Evolutionary conservation across 2,888 invertebrate species (phyloP), one percentile per base, ranked within the genome.

Genomic region (Lochmaea crataegi): DNA sequence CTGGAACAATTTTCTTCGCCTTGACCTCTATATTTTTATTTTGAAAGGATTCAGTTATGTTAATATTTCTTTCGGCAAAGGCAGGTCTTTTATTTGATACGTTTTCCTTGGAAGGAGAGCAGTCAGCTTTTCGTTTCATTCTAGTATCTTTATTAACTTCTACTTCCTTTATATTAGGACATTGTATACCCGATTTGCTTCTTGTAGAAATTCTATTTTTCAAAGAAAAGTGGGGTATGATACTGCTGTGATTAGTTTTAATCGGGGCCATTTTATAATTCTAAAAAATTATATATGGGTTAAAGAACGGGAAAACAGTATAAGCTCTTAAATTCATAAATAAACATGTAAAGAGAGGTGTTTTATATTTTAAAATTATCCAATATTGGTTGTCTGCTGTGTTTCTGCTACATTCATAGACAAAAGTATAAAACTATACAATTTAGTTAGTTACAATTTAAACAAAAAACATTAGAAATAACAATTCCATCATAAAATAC

Each of bases 61-160:
- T 83, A 77, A 92, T 93, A 87, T 95, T 96, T 66, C 95, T 95
- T 85, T 96, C 96, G 75, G 94, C 94, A 83, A 97, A 91, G 3
- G 96, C 96, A 57, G 94, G 93, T 81, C 96, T 89, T 85, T 95
- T 96, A 6, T 91, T 90, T 4, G 92, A 90, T 66, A 89, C 90
- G 79, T 91, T 91, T 84, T 93, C 92, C 86, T 94, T 94, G 60
- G 92, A 83, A 5, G 95, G 95, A 71, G 94, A 95, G 77, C 91
- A 91, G 60, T 93, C 92, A 1, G 95, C 95, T 90, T 96, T 96
- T 83, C 96, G 89, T 85, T 96, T 96, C 66, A 89, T 89, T 85
- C 80, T 86, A 6, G 88, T 88, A 83, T 89, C 88, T 18, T 63
- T 60, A 45, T 51, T 32, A 22, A 12, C 32, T 84, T 88, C 77